Percentiles rank a stretch among this genome's conserved stretches.
phyloP scores from a whole-genome alignment of 2,797 vertebrate species.

The Anabacerthia variegaticeps region DNA sequence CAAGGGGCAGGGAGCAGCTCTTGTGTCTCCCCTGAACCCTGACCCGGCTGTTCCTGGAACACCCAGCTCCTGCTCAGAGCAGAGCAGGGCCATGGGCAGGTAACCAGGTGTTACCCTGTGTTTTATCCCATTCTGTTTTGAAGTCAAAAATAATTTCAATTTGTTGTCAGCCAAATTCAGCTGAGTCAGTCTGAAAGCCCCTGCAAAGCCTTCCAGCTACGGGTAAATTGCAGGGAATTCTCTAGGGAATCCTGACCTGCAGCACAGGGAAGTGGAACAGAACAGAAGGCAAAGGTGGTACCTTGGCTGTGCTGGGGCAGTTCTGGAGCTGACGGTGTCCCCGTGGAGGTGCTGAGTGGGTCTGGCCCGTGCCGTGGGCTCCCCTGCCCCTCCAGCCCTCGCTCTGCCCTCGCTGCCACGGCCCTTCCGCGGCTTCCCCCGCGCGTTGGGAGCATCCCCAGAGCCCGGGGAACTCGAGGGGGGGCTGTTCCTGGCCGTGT shows the following conservation, averaged over 20 bases:
- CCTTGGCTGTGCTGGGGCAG: slow-evolving; percentile 34
- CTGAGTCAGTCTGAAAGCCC: not conserved
- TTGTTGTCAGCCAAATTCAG: not conserved
- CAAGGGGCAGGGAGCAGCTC: rapidly evolving
- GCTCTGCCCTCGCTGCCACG: not conserved
- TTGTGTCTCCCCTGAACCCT: not conserved
- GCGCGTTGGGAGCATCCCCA: rapidly evolving
- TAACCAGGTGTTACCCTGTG: rapidly evolving
- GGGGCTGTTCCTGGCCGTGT: rapidly evolving
- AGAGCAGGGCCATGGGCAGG: rapidly evolving
- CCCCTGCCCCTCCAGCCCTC: not conserved
- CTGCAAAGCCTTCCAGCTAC: not conserved
- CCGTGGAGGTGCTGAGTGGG: not conserved
- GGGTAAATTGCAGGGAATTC: rapidly evolving
- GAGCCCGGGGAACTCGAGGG: not conserved
- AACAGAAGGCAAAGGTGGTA: not conserved
- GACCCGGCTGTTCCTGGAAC: not conserved
- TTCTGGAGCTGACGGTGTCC: not conserved
- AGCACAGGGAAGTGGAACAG: rapidly evolving
- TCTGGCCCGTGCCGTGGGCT: not conserved
- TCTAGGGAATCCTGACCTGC: rapidly evolving
- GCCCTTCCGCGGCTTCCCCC: not conserved
- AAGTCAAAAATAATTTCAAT: not conserved
- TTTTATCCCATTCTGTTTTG: not conserved
- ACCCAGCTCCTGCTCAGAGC: not conserved